Base-by-base conservation (phyloP, 2,113 vertebrate species). In the Lepus europaeus region DNA sequence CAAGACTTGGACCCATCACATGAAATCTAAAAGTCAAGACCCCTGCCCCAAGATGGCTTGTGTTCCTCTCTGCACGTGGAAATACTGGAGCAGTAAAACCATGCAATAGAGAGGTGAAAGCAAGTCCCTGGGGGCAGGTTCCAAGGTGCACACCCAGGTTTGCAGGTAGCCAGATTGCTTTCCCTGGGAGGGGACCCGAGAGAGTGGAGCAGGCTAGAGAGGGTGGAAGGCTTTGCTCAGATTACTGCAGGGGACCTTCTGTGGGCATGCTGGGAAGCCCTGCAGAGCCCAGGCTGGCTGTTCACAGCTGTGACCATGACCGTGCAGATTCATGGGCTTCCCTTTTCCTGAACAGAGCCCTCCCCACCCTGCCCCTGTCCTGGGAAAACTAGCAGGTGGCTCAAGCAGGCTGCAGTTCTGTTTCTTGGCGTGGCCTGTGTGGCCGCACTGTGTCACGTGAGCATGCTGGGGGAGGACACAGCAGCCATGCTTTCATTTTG, bases 381-480 rank as follows among this genome's bases (percentile, higher is more conserved):
- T 36, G 76, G 10, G 76, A 36, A 76, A 56, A 36, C 11, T 13
- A 16, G 9, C 17, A 3, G 9, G 8, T 39, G 61, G 13, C 61
- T 63, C 51, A 29, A 6, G 63, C 51, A 45, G 22, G 29, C 19
- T 10, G 68, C 22, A 6, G 25, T 59, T 61, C 27, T 14, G 16
- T n/a, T 45, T 27, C 33, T 56, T 59, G 8, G 5, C 31, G 49
- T 9, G 4, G 33, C 39, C 45, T 0, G 3, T 3, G 4, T 0
- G 4, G 27, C 39, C 59, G 45, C 27, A 13, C 27, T 0, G 25
- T 36, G 6, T 87, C 66, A 31, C 39, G 1, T 1, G 8, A 23
- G 51, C 20, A 1, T 27, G 23, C 83, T n/a, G 10, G 19, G n/a
- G 39, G 29, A n/a, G 6, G 1, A 19, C 27, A 25, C 45, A 66